phyloP scores from a whole-genome alignment of 2,797 vertebrate genomes.

The Buceros bicornis region DNA sequence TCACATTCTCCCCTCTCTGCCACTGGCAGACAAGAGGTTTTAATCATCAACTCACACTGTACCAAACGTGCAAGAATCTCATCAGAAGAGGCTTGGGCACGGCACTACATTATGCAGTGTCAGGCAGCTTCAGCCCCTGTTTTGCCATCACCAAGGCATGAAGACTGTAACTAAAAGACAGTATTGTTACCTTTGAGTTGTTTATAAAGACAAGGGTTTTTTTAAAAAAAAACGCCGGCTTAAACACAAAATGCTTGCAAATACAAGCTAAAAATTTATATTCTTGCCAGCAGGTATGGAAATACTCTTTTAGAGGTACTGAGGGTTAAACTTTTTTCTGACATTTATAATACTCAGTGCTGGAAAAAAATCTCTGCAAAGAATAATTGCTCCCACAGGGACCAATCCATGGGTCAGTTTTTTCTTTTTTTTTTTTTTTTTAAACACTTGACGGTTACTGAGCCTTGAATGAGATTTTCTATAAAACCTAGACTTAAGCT shows the following conservation, averaged over 20 bases:
- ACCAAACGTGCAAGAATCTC: accelerated
- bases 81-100: neutral
- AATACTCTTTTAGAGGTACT: conserved; percentile 81
- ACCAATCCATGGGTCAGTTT: conserved; percentile 86
- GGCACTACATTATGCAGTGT: neutral
- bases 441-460: conserved; percentile 76
- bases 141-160: neutral
- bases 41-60: neutral
- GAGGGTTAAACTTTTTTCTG: conserved; percentile 84
- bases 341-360: conserved; percentile 84
- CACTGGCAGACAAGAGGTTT: neutral
- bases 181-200: neutral
- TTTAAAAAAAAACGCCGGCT: neutral
- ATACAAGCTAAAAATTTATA: conserved; percentile 22
- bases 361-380: conserved; percentile 72
- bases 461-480: conserved; percentile 78
- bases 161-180: neutral
- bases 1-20: neutral
- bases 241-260: conserved; percentile 37
- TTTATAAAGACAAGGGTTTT: neutral
- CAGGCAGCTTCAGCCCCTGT: neutral
- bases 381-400: conserved; percentile 95
- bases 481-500: conserved; percentile 71
- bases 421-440: conserved; percentile 52
- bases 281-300: conserved; percentile 60